Evolutionary conservation across 1,140 invertebrate genomes (phyloP).

Genomic region (Calycopis cecrops): DNA sequence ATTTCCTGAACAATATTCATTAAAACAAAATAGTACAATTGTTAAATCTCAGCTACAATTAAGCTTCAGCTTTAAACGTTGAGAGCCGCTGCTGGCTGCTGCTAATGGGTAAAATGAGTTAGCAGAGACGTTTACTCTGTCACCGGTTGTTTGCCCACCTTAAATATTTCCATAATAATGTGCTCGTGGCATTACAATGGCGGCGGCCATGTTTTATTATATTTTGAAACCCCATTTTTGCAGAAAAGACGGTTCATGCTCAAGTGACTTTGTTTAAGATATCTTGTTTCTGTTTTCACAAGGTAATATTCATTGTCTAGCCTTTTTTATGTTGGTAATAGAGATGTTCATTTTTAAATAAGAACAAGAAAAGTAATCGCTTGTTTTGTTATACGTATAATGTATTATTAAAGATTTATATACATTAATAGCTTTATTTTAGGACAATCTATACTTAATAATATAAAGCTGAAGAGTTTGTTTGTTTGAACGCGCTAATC

Average conservation of each 20-base stretch:
- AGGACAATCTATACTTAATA: no score
- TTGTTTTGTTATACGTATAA: no score
- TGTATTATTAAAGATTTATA: no score
- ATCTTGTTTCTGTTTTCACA: not conserved
- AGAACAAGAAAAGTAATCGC: no score
- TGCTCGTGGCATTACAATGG: conserved; percentile 11
- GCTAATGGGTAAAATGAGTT: conserved; percentile 15
- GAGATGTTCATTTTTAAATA: not conserved
- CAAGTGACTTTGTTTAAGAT: conserved; percentile 8
- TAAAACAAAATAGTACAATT: not conserved
- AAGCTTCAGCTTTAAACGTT: conserved; percentile 10
- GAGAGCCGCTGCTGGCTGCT: conserved; percentile 11
- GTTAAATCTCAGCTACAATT: conserved; percentile 10
- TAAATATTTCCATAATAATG: conserved; percentile 20
- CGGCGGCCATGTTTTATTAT: conserved; percentile 14
- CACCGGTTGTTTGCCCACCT: conserved; percentile 14
- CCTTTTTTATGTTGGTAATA: not conserved
- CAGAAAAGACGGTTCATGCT: conserved; percentile 4
- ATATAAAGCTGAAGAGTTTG: no score
- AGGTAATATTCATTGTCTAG: conserved; percentile 4
- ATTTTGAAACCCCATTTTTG: conserved; percentile 9
- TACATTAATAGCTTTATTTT: no score
- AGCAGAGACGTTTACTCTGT: conserved; percentile 9
- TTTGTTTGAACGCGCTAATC: no score
- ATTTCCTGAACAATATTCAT: no score